phyloP scores from a whole-genome alignment of 2,797 vertebrate species.

The Philypnodon macrostomus region DNA sequence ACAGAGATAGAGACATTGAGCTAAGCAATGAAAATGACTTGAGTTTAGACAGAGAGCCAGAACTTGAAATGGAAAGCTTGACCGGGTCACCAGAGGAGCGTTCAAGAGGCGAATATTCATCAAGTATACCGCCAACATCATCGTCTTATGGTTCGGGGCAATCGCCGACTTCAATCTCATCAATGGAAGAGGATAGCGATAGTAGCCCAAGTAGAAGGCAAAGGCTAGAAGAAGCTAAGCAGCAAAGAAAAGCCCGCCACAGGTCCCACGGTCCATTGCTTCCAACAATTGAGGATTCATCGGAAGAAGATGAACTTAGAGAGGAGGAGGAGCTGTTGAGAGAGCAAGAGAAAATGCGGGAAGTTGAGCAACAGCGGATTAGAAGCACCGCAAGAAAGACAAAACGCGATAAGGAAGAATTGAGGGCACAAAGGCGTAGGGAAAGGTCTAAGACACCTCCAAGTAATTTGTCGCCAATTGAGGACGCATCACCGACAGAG shows the following conservation, averaged over 20 bases:
- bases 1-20: conserved; percentile 84
- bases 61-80: conserved; percentile 98
- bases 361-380: conserved; percentile 96
- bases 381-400: conserved; percentile 95
- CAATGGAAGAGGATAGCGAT: conserved; percentile 97
- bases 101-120: conserved; percentile 94
- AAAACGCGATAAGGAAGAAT: conserved; percentile 95
- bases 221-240: conserved; percentile 93
- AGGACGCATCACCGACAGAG: conserved; percentile 97
- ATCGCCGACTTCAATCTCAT: conserved; percentile 96
- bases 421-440: conserved; percentile 94
- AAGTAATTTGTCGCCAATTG: conserved; percentile 98
- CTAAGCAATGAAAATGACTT: conserved; percentile 84
- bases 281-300: conserved; percentile 98
- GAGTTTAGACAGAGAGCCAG: conserved; percentile 90
- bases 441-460: conserved; percentile 97
- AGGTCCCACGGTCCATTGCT: conserved; percentile 94
- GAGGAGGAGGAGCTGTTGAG: conserved; percentile 97
- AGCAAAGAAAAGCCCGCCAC: conserved; percentile 96
- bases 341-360: conserved; percentile 98
- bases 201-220: conserved; percentile 97
- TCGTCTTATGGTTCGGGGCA: conserved; percentile 95
- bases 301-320: conserved; percentile 95
- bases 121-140: conserved; percentile 91
- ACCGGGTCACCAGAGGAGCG: conserved; percentile 96